Conservation (phyloP, 2,113 vertebrate genomes). For the Lamprotornis superbus region DNA sequence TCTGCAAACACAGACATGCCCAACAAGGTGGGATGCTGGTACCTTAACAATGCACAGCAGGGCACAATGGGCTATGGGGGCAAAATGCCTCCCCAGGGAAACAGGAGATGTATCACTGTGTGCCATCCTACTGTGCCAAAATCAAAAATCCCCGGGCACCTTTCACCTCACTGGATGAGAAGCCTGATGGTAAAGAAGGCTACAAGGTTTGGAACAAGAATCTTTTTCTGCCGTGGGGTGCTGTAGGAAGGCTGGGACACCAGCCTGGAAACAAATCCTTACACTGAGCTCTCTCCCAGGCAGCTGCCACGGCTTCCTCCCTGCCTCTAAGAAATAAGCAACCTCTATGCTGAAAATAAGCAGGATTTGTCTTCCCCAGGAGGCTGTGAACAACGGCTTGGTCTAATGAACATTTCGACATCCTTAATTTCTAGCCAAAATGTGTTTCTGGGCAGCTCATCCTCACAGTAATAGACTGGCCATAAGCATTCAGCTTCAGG, state of each 20-base stretch:
- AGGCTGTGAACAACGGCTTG: neutral
- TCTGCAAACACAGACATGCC: neutral
- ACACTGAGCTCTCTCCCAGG: neutral
- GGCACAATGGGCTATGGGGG: accelerated
- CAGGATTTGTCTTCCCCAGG: neutral
- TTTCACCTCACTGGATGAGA: neutral
- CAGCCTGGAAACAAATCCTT: neutral
- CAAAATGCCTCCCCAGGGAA: neutral
- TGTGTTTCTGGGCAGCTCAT: neutral
- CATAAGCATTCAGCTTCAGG: neutral
- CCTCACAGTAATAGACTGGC: neutral
- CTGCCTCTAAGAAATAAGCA: neutral
- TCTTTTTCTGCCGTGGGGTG: neutral
- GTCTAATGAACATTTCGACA: neutral
- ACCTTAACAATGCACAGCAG: neutral
- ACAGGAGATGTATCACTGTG: neutral
- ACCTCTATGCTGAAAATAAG: neutral
- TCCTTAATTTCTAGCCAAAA: slow-evolving; percentile 1
- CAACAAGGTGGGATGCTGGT: neutral
- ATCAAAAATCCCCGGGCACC: neutral
- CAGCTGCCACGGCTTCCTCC: neutral
- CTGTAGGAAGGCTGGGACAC: neutral
- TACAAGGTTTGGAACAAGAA: neutral
- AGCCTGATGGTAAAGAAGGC: neutral
- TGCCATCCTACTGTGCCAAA: neutral